These are phyloP conservation scores for Drosophila testacea DNA, from an alignment of 2,888 invertebrate genomes.

Conservation along the genomic window DNA sequence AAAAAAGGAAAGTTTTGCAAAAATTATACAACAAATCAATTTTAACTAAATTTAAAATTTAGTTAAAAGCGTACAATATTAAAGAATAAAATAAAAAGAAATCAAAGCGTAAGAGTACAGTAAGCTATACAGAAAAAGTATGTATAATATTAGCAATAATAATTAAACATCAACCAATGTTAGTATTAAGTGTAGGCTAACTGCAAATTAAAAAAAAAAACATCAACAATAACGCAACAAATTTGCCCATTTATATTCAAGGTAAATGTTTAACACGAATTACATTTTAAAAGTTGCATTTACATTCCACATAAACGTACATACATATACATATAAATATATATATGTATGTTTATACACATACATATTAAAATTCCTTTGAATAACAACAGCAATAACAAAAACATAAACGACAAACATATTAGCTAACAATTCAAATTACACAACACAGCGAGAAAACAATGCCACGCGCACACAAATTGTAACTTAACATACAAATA, in stretches of 20 bases:
- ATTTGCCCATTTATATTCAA: conserved; percentile 68
- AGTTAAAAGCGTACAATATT: conserved; percentile 49
- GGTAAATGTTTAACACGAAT: conserved; percentile 61
- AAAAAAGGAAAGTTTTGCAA: conserved; percentile 46
- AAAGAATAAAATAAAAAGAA: background rate
- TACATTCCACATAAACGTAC: conserved; percentile 69
- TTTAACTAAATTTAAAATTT: conserved; percentile 72
- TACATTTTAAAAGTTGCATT: conserved; percentile 68
- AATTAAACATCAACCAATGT: conserved; percentile 41
- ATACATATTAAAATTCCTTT: conserved; percentile 63
- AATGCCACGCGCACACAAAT: conserved; percentile 52
- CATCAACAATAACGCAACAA: conserved; percentile 19
- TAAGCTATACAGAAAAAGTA: conserved; percentile 54
- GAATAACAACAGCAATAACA: conserved; percentile 49
- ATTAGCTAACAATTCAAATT: conserved; percentile 58
- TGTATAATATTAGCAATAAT: conserved; percentile 77
- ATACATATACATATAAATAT: conserved; percentile 36
- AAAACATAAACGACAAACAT: conserved; percentile 34
- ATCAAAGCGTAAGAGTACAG: conserved; percentile 56
- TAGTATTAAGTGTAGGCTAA: conserved; percentile 67
- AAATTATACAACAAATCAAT: conserved; percentile 65
- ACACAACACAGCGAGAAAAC: conserved; percentile 58
- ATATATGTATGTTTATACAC: conserved; percentile 37
- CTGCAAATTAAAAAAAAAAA: conserved; percentile 57
- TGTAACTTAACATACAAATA: conserved; percentile 47